phyloP scores from a whole-genome alignment of 2,888 invertebrate genomes.

The Petrolisthes manimaculis region DNA sequence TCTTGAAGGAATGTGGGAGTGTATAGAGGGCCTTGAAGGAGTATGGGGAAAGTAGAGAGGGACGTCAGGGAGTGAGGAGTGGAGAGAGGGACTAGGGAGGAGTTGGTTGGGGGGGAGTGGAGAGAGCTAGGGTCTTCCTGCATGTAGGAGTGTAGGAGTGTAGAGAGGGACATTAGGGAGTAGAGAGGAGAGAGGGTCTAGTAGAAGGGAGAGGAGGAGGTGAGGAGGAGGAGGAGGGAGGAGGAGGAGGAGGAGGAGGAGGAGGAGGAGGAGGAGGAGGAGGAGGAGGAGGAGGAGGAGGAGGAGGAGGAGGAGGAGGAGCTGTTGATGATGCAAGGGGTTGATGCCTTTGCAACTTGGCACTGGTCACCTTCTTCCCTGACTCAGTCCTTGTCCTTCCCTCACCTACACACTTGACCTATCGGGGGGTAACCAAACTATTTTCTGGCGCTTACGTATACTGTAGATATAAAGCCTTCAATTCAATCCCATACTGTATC shows the following conservation, averaged over 20 bases:
- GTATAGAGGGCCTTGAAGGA: neutral
- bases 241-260: slow-evolving; percentile 14
- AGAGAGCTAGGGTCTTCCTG: neutral
- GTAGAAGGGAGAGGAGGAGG: neutral
- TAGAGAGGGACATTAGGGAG: neutral
- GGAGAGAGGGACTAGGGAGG: neutral
- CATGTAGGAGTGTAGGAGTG: neutral
- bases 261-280: neutral
- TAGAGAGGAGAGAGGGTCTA: neutral
- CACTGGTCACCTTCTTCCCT: too few species aligned
- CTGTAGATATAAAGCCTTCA: too few species aligned
- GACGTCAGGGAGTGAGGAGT: neutral
- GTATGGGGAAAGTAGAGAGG: neutral
- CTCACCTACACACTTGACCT: too few species aligned
- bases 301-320: slow-evolving; percentile 3
- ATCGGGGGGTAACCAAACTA: too few species aligned
- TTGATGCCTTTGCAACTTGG: too few species aligned
- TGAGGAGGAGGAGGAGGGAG: slow-evolving; percentile 20
- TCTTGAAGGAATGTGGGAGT: neutral
- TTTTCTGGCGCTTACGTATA: too few species aligned
- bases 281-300: neutral
- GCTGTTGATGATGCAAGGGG: neutral
- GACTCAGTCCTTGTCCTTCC: too few species aligned
- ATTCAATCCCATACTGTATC: too few species aligned
- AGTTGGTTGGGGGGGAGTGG: neutral